phyloP scores from a whole-genome alignment of 2,797 vertebrate species.

The Adrianichthys oophorus region DNA sequence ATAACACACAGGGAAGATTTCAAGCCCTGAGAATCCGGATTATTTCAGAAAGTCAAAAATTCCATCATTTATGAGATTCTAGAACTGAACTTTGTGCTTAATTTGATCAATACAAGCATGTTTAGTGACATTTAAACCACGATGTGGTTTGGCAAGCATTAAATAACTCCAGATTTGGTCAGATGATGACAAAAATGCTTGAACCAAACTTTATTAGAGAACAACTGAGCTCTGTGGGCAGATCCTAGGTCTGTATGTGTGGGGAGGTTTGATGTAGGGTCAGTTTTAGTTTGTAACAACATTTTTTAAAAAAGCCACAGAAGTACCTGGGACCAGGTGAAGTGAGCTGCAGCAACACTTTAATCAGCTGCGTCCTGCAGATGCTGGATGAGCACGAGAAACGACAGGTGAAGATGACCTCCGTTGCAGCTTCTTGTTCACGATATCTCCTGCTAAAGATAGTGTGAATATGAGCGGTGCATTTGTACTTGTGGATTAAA shows the following conservation, averaged over 20 bases:
- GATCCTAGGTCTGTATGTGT: constrained; percentile 28
- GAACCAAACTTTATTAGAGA: constrained; percentile 10
- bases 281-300: constrained; percentile 23
- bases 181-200: neutral
- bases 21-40: constrained; percentile 4
- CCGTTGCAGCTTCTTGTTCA: constrained; percentile 34
- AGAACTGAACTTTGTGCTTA: neutral
- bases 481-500: constrained; percentile 36
- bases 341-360: constrained; percentile 16
- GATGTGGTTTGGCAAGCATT: too few species aligned
- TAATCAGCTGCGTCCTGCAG: neutral
- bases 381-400: constrained; percentile 8
- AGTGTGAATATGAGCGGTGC: constrained; percentile 7
- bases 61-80: constrained; percentile 1
- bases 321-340: constrained; percentile 42
- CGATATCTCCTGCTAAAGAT: constrained; percentile 39
- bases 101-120: too few species aligned
- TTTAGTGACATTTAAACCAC: too few species aligned
- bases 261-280: constrained; percentile 18
- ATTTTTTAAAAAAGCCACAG: constrained; percentile 18
- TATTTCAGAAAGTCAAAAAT: neutral
- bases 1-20: constrained; percentile 12
- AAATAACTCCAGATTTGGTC: too few species aligned
- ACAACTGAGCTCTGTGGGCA: constrained; percentile 13
- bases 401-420: constrained; percentile 10